A percentile compares a stretch with the other conserved stretches of the same genome.
Conservation (phyloP, 2,797 vertebrate species). For the Alosa sapidissima region DNA sequence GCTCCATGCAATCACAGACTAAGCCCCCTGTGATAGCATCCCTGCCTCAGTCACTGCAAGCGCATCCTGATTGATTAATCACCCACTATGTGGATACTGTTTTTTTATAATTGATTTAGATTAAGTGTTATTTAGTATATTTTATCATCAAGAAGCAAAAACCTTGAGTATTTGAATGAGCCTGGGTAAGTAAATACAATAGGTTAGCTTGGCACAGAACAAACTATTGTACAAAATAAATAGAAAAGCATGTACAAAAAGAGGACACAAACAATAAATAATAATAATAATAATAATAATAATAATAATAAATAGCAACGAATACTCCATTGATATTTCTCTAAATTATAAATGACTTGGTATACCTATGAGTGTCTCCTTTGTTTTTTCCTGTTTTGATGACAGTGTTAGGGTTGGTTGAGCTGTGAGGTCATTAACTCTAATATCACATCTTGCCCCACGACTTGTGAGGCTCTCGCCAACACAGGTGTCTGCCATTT, state of each 20-base stretch:
- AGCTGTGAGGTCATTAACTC: background rate
- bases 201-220: background rate
- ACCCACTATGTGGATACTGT: too few species aligned
- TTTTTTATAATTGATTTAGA: too few species aligned
- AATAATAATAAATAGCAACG: background rate
- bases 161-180: background rate
- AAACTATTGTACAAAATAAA: background rate
- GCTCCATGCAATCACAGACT: background rate
- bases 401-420: background rate
- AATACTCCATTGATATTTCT: background rate
- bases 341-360: background rate
- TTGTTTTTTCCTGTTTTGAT: background rate
- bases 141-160: background rate
- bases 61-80: too few species aligned
- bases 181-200: background rate
- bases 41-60: too few species aligned
- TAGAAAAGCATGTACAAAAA: too few species aligned
- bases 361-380: background rate
- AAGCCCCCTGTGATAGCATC: background rate
- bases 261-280: background rate
- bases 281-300: too few species aligned
- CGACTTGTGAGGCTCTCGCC: background rate
- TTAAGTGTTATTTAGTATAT: too few species aligned
- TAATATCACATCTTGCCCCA: background rate
- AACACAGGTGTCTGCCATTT: background rate